Conservation (phyloP, 2,113 vertebrate genomes). For the Scortum barcoo region DNA sequence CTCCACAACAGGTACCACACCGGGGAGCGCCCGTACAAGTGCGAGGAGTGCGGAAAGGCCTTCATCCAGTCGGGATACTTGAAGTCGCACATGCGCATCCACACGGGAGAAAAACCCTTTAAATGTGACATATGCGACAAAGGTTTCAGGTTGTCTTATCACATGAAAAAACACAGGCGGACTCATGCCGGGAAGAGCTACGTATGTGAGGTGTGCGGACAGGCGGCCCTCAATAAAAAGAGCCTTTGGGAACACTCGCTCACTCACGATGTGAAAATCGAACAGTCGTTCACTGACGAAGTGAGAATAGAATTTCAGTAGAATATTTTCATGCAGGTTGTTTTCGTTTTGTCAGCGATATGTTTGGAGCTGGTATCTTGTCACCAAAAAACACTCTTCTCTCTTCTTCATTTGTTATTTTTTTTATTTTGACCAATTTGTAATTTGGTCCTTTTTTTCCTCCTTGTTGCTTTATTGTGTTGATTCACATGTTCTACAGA, state of each 20-base stretch:
- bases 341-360: neutral
- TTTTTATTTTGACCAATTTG: conserved; percentile 6
- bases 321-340: neutral
- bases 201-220: conserved; percentile 72
- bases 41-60: conserved; percentile 78
- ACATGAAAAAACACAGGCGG: conserved; percentile 82
- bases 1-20: conserved; percentile 82
- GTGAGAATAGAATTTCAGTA: conserved; percentile 72
- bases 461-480: neutral
- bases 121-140: conserved; percentile 79
- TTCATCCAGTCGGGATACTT: conserved; percentile 83
- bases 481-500: neutral
- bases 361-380: neutral
- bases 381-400: neutral
- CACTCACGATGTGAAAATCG: conserved; percentile 69
- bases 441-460: neutral
- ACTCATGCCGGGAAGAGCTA: conserved; percentile 75
- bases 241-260: conserved; percentile 73
- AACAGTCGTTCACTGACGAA: conserved; percentile 52
- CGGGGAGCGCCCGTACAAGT: conserved; percentile 81
- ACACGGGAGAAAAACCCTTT: conserved; percentile 83
- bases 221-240: conserved; percentile 69
- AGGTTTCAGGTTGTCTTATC: conserved; percentile 78
- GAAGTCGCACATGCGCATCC: conserved; percentile 83
- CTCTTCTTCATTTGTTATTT: neutral